Evolutionary conservation across 2,888 invertebrate species (phyloP).

Genomic region (Parnassius smintheus): DNA sequence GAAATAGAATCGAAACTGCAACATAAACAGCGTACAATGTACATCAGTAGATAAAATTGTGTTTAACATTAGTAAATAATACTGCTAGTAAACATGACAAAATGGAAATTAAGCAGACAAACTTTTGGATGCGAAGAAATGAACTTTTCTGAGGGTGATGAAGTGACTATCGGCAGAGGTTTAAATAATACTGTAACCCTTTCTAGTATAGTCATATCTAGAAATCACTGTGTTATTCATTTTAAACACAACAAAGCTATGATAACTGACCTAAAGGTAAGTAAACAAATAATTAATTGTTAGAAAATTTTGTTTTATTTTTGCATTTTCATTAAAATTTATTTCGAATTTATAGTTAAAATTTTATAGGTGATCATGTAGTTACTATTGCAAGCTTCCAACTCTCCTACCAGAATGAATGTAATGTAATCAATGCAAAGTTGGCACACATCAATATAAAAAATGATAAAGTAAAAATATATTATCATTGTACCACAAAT

Average conservation of each 20-base stretch:
- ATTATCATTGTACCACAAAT: too few species aligned
- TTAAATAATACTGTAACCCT: constrained; percentile 55
- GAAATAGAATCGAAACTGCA: too few species aligned
- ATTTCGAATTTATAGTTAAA: too few species aligned
- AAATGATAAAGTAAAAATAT: too few species aligned
- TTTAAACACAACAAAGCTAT: constrained; percentile 50
- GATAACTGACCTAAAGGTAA: constrained; percentile 65
- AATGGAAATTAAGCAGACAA: constrained; percentile 65
- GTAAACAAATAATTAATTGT: neutral
- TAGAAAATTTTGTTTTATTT: too few species aligned
- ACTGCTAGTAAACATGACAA: constrained; percentile 48
- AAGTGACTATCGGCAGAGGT: constrained; percentile 62
- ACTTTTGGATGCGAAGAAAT: constrained; percentile 55
- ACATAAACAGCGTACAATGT: too few species aligned
- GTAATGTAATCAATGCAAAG: too few species aligned
- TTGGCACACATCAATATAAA: too few species aligned
- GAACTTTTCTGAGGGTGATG: constrained; percentile 54
- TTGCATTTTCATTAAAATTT: too few species aligned
- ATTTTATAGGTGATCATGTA: too few species aligned
- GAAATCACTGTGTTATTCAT: constrained; percentile 62
- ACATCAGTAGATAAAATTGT: neutral
- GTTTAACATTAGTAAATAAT: neutral
- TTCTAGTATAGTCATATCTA: constrained; percentile 64
- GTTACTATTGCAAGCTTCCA: too few species aligned
- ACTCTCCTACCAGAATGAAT: too few species aligned